These are phyloP conservation scores for Arenaria interpres DNA, from an alignment of 2,113 vertebrate genomes.

Conservation along the genomic window DNA sequence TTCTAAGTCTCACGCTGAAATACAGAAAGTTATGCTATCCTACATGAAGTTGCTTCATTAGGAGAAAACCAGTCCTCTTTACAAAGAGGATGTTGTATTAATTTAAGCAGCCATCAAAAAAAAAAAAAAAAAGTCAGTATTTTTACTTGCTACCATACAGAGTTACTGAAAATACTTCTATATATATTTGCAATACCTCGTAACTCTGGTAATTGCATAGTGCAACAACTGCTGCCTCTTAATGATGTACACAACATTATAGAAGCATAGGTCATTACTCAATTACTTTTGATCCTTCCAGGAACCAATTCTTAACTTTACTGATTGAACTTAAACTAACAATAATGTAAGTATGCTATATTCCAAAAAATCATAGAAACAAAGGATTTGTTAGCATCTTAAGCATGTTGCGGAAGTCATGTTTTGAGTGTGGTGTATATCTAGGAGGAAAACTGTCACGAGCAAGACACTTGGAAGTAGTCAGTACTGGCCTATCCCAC, in stretches of 20 bases:
- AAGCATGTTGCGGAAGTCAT: background rate
- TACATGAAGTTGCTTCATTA: background rate
- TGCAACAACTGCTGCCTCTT: background rate
- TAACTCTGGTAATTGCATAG: background rate
- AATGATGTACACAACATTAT: background rate
- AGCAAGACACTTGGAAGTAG: background rate
- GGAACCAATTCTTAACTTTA: background rate
- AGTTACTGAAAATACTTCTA: background rate
- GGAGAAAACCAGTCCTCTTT: background rate
- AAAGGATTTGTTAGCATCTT: background rate
- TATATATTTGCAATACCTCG: background rate
- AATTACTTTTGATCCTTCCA: background rate
- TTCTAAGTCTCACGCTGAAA: background rate
- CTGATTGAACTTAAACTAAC: background rate
- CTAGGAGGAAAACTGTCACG: background rate
- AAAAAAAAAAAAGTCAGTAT: background rate
- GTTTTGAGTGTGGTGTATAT: background rate
- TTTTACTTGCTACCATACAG: background rate
- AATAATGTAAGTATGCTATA: background rate
- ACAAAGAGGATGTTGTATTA: background rate
- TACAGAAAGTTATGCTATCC: background rate
- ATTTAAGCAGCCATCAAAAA: background rate
- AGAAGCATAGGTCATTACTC: background rate
- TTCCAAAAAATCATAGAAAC: background rate
- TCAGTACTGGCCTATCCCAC: background rate